Evolutionary conservation across 2,888 invertebrate species (phyloP).

Genomic region (Melanchra persicariae): DNA sequence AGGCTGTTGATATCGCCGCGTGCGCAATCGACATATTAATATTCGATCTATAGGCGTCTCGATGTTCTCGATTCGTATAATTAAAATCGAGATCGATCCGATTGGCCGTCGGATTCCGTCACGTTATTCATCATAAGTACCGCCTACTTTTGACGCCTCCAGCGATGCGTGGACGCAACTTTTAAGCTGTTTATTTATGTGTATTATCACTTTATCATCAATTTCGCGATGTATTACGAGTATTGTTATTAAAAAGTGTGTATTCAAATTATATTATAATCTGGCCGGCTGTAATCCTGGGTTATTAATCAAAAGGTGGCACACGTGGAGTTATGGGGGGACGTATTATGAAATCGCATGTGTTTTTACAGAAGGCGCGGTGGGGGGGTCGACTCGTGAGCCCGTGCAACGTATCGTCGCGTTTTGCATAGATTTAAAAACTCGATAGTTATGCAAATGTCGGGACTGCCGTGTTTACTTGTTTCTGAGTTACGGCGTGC

Average conservation of each 20-base stretch:
- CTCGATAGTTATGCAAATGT: slow-evolving; percentile 90
- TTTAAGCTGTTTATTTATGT: slow-evolving; percentile 83
- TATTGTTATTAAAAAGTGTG: slow-evolving; percentile 70
- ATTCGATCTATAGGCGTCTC: slow-evolving; percentile 88
- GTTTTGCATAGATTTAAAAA: slow-evolving; percentile 91
- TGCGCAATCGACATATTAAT: slow-evolving; percentile 89
- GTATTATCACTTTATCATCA: slow-evolving; percentile 74
- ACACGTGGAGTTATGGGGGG: slow-evolving; percentile 71
- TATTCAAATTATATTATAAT: slow-evolving; percentile 77
- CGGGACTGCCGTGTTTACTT: slow-evolving; percentile 87
- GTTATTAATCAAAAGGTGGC: slow-evolving; percentile 83
- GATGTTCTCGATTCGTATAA: slow-evolving; percentile 90
- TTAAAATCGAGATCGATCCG: slow-evolving; percentile 89
- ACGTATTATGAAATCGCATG: slow-evolving; percentile 85
- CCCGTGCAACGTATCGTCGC: slow-evolving; percentile 88
- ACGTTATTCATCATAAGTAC: slow-evolving; percentile 87
- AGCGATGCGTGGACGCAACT: slow-evolving; percentile 88
- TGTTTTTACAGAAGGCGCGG: slow-evolving; percentile 79
- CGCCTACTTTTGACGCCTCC: slow-evolving; percentile 90
- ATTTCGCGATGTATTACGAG: slow-evolving; percentile 76
- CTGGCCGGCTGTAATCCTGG: slow-evolving; percentile 73
- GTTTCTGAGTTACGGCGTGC: slow-evolving; percentile 89
- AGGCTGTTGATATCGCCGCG: slow-evolving; percentile 80
- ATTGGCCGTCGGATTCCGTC: slow-evolving; percentile 88
- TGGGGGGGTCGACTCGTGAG: slow-evolving; percentile 82